phyloP scores from a whole-genome alignment of 2,113 vertebrate species.

The Shinisaurus crocodilurus region DNA sequence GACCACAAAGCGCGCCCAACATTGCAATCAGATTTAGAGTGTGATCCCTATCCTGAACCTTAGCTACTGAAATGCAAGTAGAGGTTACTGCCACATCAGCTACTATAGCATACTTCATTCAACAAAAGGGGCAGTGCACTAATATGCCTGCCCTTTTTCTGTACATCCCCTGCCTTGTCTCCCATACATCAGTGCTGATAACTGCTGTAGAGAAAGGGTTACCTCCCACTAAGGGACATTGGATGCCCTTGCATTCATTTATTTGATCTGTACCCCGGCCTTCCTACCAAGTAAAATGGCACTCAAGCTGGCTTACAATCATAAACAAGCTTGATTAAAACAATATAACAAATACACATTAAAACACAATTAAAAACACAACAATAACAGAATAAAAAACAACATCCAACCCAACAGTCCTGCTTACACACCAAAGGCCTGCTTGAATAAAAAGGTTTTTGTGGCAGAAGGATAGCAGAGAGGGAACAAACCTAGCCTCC shows the following conservation, averaged over 20 bases:
- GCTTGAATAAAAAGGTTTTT: too few species aligned
- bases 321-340: too few species aligned
- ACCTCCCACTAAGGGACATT: not conserved
- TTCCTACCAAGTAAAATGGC: too few species aligned
- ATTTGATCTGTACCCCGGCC: too few species aligned
- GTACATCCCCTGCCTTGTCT: not conserved
- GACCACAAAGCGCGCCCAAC: not conserved
- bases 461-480: too few species aligned
- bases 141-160: not conserved
- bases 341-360: too few species aligned
- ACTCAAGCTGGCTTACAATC: too few species aligned
- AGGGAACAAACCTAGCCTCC: too few species aligned
- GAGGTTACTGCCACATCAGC: not conserved
- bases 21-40: not conserved
- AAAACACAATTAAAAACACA: too few species aligned
- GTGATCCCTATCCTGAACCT: not conserved
- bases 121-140: not conserved
- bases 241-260: not conserved
- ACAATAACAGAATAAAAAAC: too few species aligned
- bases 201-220: not conserved
- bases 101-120: not conserved
- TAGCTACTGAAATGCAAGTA: not conserved
- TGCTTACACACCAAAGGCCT: too few species aligned
- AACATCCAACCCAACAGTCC: too few species aligned
- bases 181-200: not conserved